Evolutionary conservation across 2,797 vertebrate genomes (phyloP).

Genomic region (Lepus townsendii): DNA sequence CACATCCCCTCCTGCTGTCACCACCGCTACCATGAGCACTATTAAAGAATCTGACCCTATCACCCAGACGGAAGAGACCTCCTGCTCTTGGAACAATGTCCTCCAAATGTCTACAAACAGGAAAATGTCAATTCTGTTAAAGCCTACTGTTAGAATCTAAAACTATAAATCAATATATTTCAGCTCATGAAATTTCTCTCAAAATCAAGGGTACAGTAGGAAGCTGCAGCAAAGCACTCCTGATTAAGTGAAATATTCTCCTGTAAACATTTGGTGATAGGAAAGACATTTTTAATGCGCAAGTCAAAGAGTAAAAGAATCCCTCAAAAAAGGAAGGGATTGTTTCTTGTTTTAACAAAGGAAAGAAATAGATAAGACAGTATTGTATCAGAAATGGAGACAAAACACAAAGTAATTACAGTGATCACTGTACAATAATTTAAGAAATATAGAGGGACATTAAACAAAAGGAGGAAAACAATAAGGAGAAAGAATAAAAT

Average conservation of each 20-base stretch:
- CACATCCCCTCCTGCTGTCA: too few relatives aligned
- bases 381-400: background rate
- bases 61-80: background rate
- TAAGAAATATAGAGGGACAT: background rate
- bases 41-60: background rate
- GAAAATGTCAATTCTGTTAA: background rate
- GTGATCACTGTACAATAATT: background rate
- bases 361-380: background rate
- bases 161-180: background rate
- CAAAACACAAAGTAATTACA: background rate
- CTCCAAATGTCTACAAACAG: background rate
- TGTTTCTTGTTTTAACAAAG: background rate
- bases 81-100: background rate
- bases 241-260: background rate
- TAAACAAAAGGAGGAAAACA: background rate
- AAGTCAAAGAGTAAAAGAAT: background rate
- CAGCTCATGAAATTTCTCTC: background rate
- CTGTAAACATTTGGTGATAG: background rate
- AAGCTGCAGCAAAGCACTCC: background rate
- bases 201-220: background rate
- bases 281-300: background rate
- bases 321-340: background rate
- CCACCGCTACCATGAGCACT: rapidly evolving
- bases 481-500: background rate
- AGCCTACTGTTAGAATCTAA: background rate